phyloP scores from a whole-genome alignment of 2,113 vertebrate species.

The Erythrolamprus reginae region DNA sequence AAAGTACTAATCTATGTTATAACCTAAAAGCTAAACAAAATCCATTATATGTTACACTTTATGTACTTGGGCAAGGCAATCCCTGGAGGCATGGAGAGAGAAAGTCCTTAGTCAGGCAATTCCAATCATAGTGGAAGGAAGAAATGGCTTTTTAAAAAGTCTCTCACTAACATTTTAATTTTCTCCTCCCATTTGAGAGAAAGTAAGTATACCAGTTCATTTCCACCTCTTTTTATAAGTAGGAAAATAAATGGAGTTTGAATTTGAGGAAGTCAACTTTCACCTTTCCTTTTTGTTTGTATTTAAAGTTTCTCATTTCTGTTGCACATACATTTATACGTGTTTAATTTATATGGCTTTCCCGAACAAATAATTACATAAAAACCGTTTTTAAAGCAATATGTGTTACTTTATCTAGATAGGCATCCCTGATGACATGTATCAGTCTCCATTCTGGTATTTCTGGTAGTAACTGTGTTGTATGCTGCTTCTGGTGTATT shows the following conservation, averaged over 20 bases:
- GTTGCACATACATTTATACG: too few species aligned
- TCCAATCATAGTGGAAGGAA: not conserved
- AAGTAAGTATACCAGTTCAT: not conserved
- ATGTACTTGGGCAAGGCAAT: not conserved
- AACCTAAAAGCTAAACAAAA: not conserved
- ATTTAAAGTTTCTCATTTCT: not conserved
- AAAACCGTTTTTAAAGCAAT: not conserved
- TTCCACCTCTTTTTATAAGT: not conserved
- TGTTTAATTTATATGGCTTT: slow-evolving; percentile 3
- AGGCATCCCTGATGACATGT: not conserved
- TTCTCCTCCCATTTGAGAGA: not conserved
- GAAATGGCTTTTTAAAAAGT: too few species aligned
- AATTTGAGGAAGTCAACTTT: not conserved
- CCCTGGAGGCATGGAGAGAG: not conserved
- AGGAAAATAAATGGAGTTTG: not conserved
- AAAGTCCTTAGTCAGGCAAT: not conserved
- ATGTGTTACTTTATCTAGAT: not conserved
- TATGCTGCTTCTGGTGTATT: not conserved
- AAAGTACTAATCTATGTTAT: not conserved
- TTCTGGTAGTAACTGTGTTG: not conserved
- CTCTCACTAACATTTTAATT: not conserved
- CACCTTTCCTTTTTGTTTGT: not conserved
- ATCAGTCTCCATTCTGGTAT: not conserved
- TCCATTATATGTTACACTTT: not conserved
- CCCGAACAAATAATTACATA: not conserved